Evolutionary conservation across 2,797 vertebrate species (phyloP).

Genomic region (Danio aesculapii): DNA sequence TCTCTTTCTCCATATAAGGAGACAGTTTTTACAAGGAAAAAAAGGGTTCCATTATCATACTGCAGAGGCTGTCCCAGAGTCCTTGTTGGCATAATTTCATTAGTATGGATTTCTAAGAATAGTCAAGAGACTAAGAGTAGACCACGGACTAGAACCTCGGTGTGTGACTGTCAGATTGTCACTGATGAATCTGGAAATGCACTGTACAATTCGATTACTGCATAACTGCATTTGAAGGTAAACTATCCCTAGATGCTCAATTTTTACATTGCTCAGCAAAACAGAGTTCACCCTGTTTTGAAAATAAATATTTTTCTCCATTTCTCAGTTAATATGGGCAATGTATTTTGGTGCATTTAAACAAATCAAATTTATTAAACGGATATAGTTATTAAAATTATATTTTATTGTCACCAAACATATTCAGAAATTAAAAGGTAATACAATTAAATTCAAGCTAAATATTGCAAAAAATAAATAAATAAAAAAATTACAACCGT

Average conservation of each 20-base stretch:
- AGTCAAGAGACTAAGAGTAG: conserved; percentile 46
- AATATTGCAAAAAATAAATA: too few relatives aligned
- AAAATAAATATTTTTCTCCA: too few relatives aligned
- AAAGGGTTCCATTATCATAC: conserved; percentile 47
- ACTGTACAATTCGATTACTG: not conserved
- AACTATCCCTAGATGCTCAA: not conserved
- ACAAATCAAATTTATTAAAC: too few relatives aligned
- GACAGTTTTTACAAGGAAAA: conserved; percentile 36
- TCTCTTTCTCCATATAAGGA: conserved; percentile 52
- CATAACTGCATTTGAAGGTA: not conserved
- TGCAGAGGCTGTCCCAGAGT: conserved; percentile 51
- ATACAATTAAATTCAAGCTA: too few relatives aligned
- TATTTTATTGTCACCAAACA: too few relatives aligned
- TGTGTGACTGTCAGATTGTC: conserved; percentile 2
- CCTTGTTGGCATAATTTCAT: conserved; percentile 52
- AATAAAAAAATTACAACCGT: too few relatives aligned
- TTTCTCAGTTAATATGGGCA: too few relatives aligned
- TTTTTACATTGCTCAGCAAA: too few relatives aligned
- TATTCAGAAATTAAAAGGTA: too few relatives aligned
- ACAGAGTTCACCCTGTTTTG: too few relatives aligned
- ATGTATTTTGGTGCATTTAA: too few relatives aligned
- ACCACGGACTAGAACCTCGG: conserved; percentile 25
- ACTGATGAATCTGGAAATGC: not conserved
- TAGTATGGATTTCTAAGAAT: conserved; percentile 53
- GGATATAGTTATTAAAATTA: too few relatives aligned